phyloP scores from a whole-genome alignment of 2,113 vertebrate species.

The Apteryx owenii region DNA sequence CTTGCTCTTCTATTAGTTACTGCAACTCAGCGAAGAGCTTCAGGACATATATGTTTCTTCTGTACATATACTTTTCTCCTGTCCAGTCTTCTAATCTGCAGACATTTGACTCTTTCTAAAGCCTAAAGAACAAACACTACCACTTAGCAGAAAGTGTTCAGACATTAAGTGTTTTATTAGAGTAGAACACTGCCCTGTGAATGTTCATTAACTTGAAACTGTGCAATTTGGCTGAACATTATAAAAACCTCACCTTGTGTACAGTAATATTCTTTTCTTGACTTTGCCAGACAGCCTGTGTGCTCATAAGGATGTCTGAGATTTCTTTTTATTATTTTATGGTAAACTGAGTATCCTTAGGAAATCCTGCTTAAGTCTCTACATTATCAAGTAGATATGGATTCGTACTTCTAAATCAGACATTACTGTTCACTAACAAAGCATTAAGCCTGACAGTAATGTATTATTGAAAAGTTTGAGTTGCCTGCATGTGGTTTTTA shows the following conservation, averaged over 20 bases:
- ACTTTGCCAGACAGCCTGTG: constrained; percentile 18
- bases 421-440: constrained; percentile 23
- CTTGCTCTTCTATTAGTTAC: neutral
- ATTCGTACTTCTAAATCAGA: constrained; percentile 34
- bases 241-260: neutral
- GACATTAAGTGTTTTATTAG: neutral
- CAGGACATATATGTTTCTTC: neutral
- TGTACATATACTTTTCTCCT: neutral
- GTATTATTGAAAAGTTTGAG: constrained; percentile 39
- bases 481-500: constrained; percentile 28
- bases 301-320: constrained; percentile 7
- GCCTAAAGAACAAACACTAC: neutral
- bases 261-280: constrained; percentile 6
- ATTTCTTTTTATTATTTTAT: constrained; percentile 28
- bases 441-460: constrained; percentile 22
- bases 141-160: neutral
- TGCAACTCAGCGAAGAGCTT: neutral
- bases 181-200: neutral
- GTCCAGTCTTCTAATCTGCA: neutral
- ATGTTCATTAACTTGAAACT: neutral
- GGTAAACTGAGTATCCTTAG: neutral
- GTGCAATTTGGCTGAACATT: neutral
- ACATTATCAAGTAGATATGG: neutral
- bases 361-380: neutral
- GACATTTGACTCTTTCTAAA: neutral